Evolutionary conservation across 64 coral and sea anemone species (phyloP).

Genomic region (Astreopora myriophthalma): DNA sequence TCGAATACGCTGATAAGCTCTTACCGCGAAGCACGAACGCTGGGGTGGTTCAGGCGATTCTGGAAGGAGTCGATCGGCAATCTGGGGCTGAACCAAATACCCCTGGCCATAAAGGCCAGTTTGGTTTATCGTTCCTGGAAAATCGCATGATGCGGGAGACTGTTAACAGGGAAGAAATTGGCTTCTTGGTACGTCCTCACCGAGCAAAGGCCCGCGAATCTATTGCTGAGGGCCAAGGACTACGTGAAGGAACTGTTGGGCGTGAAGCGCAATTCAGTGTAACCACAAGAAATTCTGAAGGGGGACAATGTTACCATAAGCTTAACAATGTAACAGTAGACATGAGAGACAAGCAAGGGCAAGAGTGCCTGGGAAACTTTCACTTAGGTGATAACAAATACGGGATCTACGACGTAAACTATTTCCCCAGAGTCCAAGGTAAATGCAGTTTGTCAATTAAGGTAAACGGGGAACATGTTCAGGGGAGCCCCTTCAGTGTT

Average conservation of each 20-base stretch:
- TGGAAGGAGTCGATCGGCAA: background rate
- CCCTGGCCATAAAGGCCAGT: background rate
- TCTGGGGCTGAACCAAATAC: no score
- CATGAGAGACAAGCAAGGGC: background rate
- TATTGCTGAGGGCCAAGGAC: background rate
- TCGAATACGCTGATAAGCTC: background rate
- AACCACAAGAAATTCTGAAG: background rate
- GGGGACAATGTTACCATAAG: background rate
- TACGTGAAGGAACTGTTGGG: conserved; percentile 36
- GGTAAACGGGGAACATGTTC: background rate
- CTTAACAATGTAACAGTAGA: background rate
- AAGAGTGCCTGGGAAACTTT: background rate
- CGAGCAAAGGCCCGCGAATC: background rate
- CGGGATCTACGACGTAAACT: background rate
- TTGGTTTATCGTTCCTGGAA: background rate
- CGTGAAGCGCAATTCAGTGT: background rate
- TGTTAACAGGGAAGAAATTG: no score
- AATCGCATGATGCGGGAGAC: background rate
- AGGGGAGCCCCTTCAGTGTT: background rate
- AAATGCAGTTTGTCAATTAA: background rate
- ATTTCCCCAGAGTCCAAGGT: conserved; percentile 48
- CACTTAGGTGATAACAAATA: background rate
- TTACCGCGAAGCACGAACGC: background rate
- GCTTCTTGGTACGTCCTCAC: background rate
- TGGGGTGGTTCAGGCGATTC: background rate